Base-by-base conservation (phyloP, 2,797 vertebrate genomes). In the Ciconia nigra region DNA sequence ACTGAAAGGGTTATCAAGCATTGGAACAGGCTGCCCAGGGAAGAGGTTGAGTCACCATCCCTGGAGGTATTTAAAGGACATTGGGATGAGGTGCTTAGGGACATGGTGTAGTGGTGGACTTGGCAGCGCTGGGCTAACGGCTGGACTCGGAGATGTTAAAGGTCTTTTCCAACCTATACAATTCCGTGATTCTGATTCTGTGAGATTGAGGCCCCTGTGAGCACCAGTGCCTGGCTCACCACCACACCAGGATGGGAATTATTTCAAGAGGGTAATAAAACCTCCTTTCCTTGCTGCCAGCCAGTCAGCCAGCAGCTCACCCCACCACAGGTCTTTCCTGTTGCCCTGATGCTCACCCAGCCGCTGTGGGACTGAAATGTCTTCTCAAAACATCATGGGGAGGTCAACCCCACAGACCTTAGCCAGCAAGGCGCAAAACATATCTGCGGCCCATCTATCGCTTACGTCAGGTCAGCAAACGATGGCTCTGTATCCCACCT, bases 281-380 rank as follows among this genome's bases (percentile, higher is more conserved):
- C 21, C 14, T 18, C 19, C 17, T 49, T 55, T 74, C 57, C 44
- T 78, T 55, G 57, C 39, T 58, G 14, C 33, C 86, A 44, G 44
- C 18, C 3, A 1, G 47, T 61, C 39, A 67, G 37, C 19, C 61
- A 65, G 46, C 22, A 67, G 58, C 71, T 85, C 37, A 44, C 21
- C 24, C 18, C 19, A 11, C 5, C 3, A 15, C 5, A 14, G 18
- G 2, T 20, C 67, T 80, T 62, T 3, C 26, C 22, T 0, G 0
- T 14, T 22, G 11, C 37, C 51, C 31, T 33, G 24, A 44, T 24
- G 42, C 22, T 82, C 59, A 55, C 18, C 25, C 11, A 37, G 41
- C 28, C 29, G 37, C 47, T 29, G 8, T 3, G 7, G n/a, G 46
- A 65, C 49, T 52, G 42, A 17, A 52, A 54, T 6, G 3, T 13